Evolutionary conservation across 1,140 invertebrate genomes (phyloP).

Genomic region (Oncopeltus fasciatus): DNA sequence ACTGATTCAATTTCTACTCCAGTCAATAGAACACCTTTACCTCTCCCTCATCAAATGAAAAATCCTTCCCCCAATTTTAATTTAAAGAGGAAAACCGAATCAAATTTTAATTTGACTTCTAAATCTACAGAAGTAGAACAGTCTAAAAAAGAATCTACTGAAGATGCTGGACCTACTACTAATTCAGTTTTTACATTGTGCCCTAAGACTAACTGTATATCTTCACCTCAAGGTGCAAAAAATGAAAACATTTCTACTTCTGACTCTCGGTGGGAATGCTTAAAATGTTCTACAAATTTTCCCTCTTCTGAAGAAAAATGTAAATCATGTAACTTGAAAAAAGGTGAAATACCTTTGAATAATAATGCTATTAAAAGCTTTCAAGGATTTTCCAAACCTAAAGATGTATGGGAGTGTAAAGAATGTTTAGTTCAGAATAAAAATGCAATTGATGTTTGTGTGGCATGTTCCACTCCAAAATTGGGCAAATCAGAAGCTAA

Average conservation of each 20-base stretch:
- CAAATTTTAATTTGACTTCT: background rate
- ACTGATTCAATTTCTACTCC: background rate
- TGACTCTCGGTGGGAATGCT: slow-evolving; percentile 8
- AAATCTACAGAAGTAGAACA: slow-evolving; percentile 1
- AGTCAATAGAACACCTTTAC: background rate
- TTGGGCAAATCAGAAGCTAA: background rate
- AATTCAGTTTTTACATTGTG: no score
- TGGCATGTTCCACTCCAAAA: slow-evolving; percentile 10
- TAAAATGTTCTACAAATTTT: slow-evolving; percentile 5
- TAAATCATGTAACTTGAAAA: background rate
- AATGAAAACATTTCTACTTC: background rate
- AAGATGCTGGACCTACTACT: no score
- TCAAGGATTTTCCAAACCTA: slow-evolving; percentile 8
- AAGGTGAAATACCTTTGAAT: background rate
- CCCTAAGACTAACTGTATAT: no score
- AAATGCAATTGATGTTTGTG: slow-evolving; percentile 7
- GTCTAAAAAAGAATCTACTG: background rate
- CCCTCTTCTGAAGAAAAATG: slow-evolving; percentile 6
- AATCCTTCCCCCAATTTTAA: background rate
- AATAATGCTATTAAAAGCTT: background rate
- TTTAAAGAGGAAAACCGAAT: slow-evolving; percentile 3
- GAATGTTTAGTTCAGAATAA: slow-evolving; percentile 18
- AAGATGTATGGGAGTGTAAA: slow-evolving; percentile 17
- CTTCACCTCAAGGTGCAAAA: background rate
- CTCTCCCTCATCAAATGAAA: background rate